Evolutionary conservation across 2,888 invertebrate species (phyloP), one percentile per base, ranked within the genome.

Genomic region (Steinernema hermaphroditum): DNA sequence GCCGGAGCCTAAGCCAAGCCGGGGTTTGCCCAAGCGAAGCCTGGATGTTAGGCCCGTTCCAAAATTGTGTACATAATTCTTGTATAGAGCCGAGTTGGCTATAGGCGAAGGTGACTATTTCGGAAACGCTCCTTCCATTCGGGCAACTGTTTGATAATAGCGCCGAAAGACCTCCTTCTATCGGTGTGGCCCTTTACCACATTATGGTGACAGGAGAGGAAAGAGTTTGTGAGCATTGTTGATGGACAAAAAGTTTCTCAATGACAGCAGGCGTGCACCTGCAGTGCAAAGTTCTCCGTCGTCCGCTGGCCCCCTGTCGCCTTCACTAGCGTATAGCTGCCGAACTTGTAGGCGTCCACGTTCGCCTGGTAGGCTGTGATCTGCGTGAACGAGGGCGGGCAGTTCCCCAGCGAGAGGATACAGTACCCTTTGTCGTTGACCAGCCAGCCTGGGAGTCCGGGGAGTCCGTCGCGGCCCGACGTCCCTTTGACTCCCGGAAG

Each of bases 381-480:
- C 70, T 83, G 82, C 54, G 83, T 82, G 77, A 83, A 83, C 34
- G 81, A 78, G 14, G 83, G 83, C 16, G 83, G 83, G 57, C 83
- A 83, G 74, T 82, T 82, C 19, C 83, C 83, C 22, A 83, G 78
- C 9, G 82, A 79, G 27, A 83, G 75, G 43, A 83, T 82, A 70
- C 83, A 83, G 72, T 83, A 83, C 16, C 83, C 83, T 68, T 80
- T 81, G 72, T 83, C 83, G 71, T 82, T 82, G 27, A 82, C 81
- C 27, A 83, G 72, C 83, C 83, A 83, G 22, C 81, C 81, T 78
- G 70, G 69, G 37, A 78, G 62, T 12, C 75, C 74, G 1, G 74
- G 75, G 22, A 54, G 22, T 16, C 75, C 75, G 34, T 75, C 74
- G 16, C 34, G 32, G 1, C 75, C 75, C 0, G 41, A 6, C 2